Evolutionary conservation across 2,797 vertebrate species (phyloP).

Genomic region (Parauchenoglanis punctatus): DNA sequence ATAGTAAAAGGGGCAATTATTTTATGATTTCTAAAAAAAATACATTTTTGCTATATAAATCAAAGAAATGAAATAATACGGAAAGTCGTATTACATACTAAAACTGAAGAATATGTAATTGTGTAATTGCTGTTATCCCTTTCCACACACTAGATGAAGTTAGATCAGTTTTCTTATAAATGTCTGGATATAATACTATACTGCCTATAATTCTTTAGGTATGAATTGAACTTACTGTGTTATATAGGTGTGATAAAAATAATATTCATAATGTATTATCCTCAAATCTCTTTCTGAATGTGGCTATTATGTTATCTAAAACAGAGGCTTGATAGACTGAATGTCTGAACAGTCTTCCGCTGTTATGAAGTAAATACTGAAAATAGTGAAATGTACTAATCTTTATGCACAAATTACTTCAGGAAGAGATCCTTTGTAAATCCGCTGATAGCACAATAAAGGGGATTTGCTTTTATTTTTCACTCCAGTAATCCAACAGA

Average conservation of each 20-base stretch:
- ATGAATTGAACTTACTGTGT: background rate
- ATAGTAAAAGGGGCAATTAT: background rate
- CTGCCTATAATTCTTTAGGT: background rate
- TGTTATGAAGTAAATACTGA: background rate
- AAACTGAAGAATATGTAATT: background rate
- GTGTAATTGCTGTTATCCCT: background rate
- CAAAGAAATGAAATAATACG: background rate
- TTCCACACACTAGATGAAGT: background rate
- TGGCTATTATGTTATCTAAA: background rate
- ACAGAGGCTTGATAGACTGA: background rate
- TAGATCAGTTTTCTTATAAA: background rate
- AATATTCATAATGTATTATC: background rate
- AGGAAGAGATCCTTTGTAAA: constrained; percentile 47
- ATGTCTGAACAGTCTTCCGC: background rate
- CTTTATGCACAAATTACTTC: constrained; percentile 35
- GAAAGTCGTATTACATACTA: background rate
- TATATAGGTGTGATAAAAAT: background rate
- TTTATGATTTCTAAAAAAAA: background rate
- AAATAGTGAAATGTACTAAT: background rate
- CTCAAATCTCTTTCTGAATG: background rate
- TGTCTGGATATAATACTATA: background rate
- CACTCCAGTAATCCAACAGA: constrained; percentile 44
- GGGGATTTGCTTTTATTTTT: constrained; percentile 56
- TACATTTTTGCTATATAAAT: background rate
- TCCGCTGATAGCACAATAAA: constrained; percentile 47